phyloP scores from a whole-genome alignment of 2,797 vertebrate genomes.

The Macropodus opercularis region DNA sequence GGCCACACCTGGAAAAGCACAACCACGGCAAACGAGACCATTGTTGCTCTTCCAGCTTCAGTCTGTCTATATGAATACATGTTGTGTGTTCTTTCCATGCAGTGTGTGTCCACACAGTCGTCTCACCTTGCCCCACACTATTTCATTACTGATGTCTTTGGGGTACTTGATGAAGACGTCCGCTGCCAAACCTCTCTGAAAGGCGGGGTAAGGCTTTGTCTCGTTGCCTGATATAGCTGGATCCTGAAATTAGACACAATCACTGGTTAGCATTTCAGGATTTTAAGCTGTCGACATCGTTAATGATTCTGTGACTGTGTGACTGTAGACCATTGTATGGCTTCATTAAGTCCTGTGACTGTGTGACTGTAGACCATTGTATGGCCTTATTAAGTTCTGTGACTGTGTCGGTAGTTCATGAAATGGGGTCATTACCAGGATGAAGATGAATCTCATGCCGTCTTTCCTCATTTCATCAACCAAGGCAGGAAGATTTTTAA shows the following conservation, averaged over 20 bases:
- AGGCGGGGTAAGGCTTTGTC: conserved; percentile 85
- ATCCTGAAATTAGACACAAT: conserved; percentile 81
- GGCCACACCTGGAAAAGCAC: conserved; percentile 86
- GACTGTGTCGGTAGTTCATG: background rate
- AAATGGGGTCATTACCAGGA: conserved; percentile 85
- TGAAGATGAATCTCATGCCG: conserved; percentile 92
- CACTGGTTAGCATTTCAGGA: background rate
- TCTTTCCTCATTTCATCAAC: conserved; percentile 83
- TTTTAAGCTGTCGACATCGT: background rate
- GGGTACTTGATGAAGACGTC: conserved; percentile 91
- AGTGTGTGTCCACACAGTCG: background rate
- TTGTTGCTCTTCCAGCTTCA: no score
- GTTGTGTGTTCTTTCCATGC: conserved; percentile 66
- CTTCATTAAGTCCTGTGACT: no score
- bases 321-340: no score
- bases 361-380: no score
- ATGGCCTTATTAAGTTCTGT: no score
- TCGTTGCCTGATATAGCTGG: conserved; percentile 94
- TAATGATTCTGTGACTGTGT: no score
- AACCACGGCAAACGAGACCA: no score
- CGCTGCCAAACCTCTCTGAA: conserved; percentile 66
- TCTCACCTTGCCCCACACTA: conserved; percentile 93
- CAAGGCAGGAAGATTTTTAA: conserved; percentile 82
- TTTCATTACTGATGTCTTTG: conserved; percentile 59
- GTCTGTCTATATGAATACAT: background rate